These are phyloP conservation scores for Chondrosia reniformis DNA, from an alignment of 37 sponge, comb jelly and placozoan genomes.

Conservation along the genomic window DNA sequence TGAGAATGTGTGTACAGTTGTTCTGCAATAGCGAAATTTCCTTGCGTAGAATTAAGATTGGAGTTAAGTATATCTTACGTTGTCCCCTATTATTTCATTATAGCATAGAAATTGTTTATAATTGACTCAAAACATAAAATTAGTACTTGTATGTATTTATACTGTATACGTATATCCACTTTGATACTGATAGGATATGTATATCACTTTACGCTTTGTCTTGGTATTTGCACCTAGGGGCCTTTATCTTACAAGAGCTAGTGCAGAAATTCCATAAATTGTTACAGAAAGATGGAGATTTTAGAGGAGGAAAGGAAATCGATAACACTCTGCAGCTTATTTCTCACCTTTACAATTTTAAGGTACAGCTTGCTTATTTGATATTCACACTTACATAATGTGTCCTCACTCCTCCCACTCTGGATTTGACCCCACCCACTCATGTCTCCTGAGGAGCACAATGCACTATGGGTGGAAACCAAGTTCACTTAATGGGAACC, in stretches of 20 bases:
- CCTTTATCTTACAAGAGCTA: conserved; percentile 54
- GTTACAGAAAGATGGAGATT: neutral
- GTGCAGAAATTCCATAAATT: conserved; percentile 37
- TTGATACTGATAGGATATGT: neutral
- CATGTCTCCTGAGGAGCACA: neutral
- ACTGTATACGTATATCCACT: neutral
- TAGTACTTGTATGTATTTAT: neutral
- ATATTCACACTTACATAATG: neutral
- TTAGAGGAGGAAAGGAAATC: conserved; percentile 46
- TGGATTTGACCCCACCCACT: neutral
- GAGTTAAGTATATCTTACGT: too few species aligned
- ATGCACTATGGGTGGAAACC: too few species aligned
- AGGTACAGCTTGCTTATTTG: too few species aligned
- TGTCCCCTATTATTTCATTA: too few species aligned
- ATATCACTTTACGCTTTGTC: neutral
- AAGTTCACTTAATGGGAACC: too few species aligned
- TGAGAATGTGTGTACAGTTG: too few species aligned
- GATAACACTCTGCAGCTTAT: conserved; percentile 55
- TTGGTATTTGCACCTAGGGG: conserved; percentile 43
- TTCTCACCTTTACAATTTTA: conserved; percentile 65
- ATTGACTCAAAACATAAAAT: too few species aligned
- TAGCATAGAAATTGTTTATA: too few species aligned
- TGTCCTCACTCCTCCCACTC: neutral
- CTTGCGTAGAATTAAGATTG: too few species aligned
- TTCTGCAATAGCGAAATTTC: too few species aligned